These are phyloP conservation scores for Paracentrotus lividus DNA, from an alignment of 53 echinoderm and acorn worm species.

Conservation along the genomic window DNA sequence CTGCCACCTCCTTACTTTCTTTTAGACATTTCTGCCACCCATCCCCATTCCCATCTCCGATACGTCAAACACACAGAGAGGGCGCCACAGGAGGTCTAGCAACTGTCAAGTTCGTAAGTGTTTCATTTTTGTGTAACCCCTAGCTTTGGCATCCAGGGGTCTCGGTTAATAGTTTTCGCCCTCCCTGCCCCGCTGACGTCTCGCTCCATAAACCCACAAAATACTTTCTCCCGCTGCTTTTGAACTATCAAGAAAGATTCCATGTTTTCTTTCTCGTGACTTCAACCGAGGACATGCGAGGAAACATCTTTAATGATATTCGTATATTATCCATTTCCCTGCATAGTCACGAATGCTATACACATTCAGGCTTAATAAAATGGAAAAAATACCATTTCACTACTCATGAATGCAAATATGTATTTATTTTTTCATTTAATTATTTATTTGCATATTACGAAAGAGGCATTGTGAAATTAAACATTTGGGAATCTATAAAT, in stretches of 20 bases:
- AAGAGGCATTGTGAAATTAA: too few species aligned
- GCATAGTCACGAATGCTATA: too few species aligned
- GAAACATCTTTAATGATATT: not conserved
- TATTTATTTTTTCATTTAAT: too few species aligned
- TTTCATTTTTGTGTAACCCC: constrained; percentile 10
- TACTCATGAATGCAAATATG: too few species aligned
- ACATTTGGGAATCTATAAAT: too few species aligned
- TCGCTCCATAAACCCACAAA: constrained; percentile 69
- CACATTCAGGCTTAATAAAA: too few species aligned
- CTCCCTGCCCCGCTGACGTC: constrained; percentile 36
- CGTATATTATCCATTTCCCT: not conserved
- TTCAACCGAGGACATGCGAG: not conserved
- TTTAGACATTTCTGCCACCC: not conserved
- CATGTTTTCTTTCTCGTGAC: not conserved
- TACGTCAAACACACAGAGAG: constrained; percentile 30
- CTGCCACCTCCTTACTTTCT: not conserved
- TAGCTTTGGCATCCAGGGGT: constrained; percentile 48
- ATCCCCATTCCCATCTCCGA: not conserved
- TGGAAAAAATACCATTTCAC: too few species aligned
- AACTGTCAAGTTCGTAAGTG: constrained; percentile 64
- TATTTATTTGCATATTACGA: too few species aligned
- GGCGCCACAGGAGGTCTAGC: constrained; percentile 46
- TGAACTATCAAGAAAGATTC: constrained; percentile 16
- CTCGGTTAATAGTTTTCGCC: constrained; percentile 60
- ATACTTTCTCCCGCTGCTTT: constrained; percentile 71